A percentile compares a stretch with the other conserved stretches of the same genome.
Evolutionary conservation across 2,113 vertebrate species (phyloP).

Genomic region (Rhea pennata): DNA sequence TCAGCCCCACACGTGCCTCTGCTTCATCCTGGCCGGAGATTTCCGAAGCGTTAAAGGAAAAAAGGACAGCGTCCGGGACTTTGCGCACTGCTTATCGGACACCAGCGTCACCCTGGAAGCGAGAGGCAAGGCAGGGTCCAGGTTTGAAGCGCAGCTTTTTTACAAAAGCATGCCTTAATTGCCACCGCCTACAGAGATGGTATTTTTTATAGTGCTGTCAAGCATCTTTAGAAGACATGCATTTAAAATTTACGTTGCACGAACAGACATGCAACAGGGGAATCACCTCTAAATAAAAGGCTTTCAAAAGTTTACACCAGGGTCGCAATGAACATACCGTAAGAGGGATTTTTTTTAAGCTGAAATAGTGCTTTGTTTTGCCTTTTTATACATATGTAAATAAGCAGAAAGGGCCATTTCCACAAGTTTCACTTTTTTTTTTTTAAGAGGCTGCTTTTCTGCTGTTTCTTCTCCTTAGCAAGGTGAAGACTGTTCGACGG

Average conservation of each 20-base stretch:
- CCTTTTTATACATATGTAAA: neutral
- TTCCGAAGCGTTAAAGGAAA: no score
- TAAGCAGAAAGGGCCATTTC: neutral
- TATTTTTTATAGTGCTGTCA: no score
- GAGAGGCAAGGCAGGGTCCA: no score
- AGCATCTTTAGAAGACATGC: no score
- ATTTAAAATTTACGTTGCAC: neutral
- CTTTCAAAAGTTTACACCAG: neutral
- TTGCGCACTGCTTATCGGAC: no score
- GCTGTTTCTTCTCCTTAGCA: neutral
- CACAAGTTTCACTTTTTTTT: neutral
- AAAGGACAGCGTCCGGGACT: no score
- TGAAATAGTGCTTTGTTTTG: neutral
- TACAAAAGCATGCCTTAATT: no score
- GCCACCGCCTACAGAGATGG: no score
- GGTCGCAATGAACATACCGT: neutral
- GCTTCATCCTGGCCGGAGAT: rapidly evolving
- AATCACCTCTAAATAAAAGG: rapidly evolving
- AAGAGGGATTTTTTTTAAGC: rapidly evolving
- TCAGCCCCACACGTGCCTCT: rapidly evolving
- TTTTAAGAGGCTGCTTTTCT: neutral
- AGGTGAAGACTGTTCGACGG: no score
- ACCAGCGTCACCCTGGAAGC: no score
- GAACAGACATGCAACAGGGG: neutral
- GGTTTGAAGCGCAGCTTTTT: no score